Evolutionary conservation across 2,888 invertebrate species (phyloP).

Genomic region (Notocelia uddmanniana): DNA sequence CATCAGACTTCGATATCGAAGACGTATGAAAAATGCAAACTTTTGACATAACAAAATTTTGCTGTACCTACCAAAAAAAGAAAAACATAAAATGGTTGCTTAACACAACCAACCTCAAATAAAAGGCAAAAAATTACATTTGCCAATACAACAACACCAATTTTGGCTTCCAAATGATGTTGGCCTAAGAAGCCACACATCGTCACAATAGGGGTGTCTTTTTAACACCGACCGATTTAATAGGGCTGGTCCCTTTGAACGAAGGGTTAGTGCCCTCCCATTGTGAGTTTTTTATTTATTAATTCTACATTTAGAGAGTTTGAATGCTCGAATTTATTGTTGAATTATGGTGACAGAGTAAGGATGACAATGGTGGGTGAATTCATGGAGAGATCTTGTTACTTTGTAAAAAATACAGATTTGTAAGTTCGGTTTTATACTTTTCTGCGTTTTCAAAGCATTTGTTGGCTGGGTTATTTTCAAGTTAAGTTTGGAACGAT

Average conservation of each 20-base stretch:
- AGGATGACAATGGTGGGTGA: constrained; percentile 35
- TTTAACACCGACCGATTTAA: constrained; percentile 80
- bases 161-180: constrained; percentile 78
- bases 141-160: constrained; percentile 72
- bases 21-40: too few relatives aligned
- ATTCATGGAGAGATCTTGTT: constrained; percentile 37
- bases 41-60: too few relatives aligned
- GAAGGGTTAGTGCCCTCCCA: constrained; percentile 72
- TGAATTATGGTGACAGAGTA: constrained; percentile 34
- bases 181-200: constrained; percentile 81
- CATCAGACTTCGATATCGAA: too few relatives aligned
- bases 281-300: constrained; percentile 48
- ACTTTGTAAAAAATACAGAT: constrained; percentile 18
- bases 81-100: background rate
- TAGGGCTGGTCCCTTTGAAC: constrained; percentile 62
- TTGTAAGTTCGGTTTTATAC: background rate
- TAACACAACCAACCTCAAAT: background rate
- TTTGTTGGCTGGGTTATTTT: background rate
- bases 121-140: constrained; percentile 18
- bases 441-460: background rate
- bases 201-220: constrained; percentile 77
- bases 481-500: background rate
- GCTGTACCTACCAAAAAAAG: background rate
- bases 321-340: constrained; percentile 44
- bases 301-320: constrained; percentile 45